Percentiles rank a stretch among this genome's conserved stretches.
phyloP scores from a whole-genome alignment of 2,888 invertebrate species.

The Meteorus colon region DNA sequence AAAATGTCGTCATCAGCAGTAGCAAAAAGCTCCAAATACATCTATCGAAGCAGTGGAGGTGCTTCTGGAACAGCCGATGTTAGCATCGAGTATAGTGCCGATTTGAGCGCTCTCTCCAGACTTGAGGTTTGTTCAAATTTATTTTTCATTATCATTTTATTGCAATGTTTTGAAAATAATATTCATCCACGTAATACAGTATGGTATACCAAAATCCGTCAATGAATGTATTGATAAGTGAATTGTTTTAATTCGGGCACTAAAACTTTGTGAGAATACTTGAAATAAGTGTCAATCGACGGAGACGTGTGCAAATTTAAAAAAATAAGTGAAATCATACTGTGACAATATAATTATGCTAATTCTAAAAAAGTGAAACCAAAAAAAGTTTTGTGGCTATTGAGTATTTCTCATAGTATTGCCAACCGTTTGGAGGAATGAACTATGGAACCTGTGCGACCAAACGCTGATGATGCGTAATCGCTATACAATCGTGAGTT shows the following conservation, averaged over 20 bases:
- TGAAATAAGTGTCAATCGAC: background rate
- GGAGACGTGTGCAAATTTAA: background rate
- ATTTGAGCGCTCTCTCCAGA: constrained; percentile 94
- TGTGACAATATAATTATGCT: constrained; percentile 46
- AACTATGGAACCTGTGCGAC: constrained; percentile 59
- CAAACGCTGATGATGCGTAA: constrained; percentile 42
- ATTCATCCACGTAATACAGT: too few species aligned
- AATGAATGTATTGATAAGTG: background rate
- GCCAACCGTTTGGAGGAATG: constrained; percentile 57
- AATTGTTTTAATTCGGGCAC: background rate
- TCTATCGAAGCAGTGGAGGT: constrained; percentile 91
- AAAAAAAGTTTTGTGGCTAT: constrained; percentile 71
- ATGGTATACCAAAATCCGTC: too few species aligned
- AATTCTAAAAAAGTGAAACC: constrained; percentile 60
- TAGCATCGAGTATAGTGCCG: constrained; percentile 95
- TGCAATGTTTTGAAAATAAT: background rate
- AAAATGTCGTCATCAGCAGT: constrained; percentile 82
- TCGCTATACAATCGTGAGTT: background rate
- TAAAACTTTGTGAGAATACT: background rate
- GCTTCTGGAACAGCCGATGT: constrained; percentile 86
- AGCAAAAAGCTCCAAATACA: constrained; percentile 92
- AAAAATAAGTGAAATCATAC: constrained; percentile 1
- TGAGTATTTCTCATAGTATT: constrained; percentile 63
- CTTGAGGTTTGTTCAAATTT: constrained; percentile 85
- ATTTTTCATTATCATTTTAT: background rate